Evolutionary conservation across 2,888 invertebrate species (phyloP).

Genomic region (Phengaris alcon): DNA sequence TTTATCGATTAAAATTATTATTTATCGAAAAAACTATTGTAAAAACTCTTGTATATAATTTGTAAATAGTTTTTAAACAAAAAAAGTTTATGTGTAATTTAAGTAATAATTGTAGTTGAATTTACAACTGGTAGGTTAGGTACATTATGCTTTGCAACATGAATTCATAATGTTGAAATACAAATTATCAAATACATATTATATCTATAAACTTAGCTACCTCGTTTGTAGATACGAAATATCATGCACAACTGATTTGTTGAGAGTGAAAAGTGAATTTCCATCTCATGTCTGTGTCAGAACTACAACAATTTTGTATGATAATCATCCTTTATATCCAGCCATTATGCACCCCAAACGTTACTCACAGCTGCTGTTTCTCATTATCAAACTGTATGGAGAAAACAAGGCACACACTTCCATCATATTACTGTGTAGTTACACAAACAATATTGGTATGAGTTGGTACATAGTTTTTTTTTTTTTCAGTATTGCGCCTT

Average conservation of each 20-base stretch:
- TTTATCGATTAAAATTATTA: too few relatives aligned
- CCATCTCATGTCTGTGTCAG: background rate
- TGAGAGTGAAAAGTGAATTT: background rate
- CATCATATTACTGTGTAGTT: background rate
- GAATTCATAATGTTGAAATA: background rate
- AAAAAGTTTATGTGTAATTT: background rate
- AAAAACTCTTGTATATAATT: background rate
- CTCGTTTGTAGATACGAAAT: background rate
- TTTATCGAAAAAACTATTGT: too few relatives aligned
- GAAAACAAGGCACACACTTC: conserved; percentile 18
- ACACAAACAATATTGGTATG: background rate
- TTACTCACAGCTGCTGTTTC: conserved; percentile 25
- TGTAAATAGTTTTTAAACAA: background rate
- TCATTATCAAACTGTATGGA: conserved; percentile 27
- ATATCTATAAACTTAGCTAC: background rate
- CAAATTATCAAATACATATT: background rate
- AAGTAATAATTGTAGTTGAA: background rate
- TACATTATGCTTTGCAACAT: background rate
- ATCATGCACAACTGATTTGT: background rate
- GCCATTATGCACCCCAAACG: conserved; percentile 24
- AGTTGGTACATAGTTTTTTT: background rate
- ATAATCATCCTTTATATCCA: conserved; percentile 25
- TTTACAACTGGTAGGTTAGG: background rate
- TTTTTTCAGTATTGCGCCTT: background rate
- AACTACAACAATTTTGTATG: conserved; percentile 8